Evolutionary conservation across 1,140 invertebrate genomes (phyloP).

Genomic region (Neoseiulus cucumeris): DNA sequence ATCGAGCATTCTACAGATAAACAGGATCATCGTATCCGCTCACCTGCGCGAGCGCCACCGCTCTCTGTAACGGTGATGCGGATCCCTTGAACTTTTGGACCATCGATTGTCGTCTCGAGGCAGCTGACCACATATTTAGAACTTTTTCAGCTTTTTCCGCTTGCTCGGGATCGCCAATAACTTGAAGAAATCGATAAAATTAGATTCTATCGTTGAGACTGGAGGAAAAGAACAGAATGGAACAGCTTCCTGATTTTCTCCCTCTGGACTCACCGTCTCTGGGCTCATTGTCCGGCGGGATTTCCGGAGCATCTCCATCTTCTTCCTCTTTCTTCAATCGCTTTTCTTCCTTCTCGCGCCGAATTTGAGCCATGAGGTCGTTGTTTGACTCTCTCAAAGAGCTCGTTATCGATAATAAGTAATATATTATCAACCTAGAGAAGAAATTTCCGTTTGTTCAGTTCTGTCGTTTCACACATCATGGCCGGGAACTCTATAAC

Average conservation of each 20-base stretch:
- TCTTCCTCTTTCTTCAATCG: not conserved
- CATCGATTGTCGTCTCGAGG: slow-evolving; percentile 3
- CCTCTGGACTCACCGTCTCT: not conserved
- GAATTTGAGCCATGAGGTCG: slow-evolving; percentile 51
- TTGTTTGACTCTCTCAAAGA: slow-evolving; percentile 78
- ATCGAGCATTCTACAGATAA: too few species aligned
- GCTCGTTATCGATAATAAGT: slow-evolving; percentile 67
- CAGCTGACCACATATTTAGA: slow-evolving; percentile 7
- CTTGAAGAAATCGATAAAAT: not conserved
- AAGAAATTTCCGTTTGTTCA: slow-evolving; percentile 11
- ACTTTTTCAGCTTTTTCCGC: not conserved
- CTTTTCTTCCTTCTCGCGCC: slow-evolving; percentile 19
- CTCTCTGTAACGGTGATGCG: not conserved
- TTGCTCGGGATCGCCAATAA: not conserved
- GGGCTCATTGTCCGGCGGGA: not conserved
- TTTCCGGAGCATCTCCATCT: not conserved
- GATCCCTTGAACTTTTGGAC: not conserved
- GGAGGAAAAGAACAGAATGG: too few species aligned
- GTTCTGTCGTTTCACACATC: too few species aligned
- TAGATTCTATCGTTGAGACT: too few species aligned
- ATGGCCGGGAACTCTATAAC: too few species aligned
- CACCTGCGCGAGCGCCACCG: not conserved
- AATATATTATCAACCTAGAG: slow-evolving; percentile 67
- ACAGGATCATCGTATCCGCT: not conserved
- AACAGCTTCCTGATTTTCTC: too few species aligned